A percentile compares a stretch with the other conserved stretches of the same genome.
phyloP scores from a whole-genome alignment of 2,797 vertebrate genomes.

The Loriculus beryllinus region DNA sequence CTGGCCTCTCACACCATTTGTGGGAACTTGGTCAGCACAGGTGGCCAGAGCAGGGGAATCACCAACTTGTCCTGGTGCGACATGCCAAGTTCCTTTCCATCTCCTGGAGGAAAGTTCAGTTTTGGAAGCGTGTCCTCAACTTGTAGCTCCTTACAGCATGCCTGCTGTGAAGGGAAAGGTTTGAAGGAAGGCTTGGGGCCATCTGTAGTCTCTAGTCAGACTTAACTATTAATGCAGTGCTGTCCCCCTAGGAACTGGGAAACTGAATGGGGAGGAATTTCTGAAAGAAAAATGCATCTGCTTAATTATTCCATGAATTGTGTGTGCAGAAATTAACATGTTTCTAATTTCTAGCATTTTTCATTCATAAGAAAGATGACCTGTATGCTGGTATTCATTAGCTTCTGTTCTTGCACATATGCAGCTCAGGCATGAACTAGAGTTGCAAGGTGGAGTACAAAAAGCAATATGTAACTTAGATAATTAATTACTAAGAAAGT shows the following conservation, averaged over 20 bases:
- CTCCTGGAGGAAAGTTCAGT: not conserved
- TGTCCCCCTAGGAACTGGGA: not conserved
- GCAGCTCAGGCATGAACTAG: not conserved
- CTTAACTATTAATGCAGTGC: accelerated
- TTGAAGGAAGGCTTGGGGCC: accelerated
- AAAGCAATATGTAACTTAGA: not conserved
- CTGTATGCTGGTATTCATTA: not conserved
- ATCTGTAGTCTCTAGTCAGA: not conserved
- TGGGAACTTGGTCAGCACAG: not conserved
- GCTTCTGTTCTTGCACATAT: not conserved
- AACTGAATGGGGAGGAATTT: not conserved
- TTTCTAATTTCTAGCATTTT: not conserved
- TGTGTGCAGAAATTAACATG: not conserved
- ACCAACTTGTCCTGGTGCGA: not conserved
- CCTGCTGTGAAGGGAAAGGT: not conserved
- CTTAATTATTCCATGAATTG: not conserved
- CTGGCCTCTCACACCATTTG: accelerated
- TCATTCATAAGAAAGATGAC: not conserved
- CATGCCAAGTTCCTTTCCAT: not conserved
- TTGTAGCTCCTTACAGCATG: not conserved
- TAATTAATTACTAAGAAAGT: not conserved
- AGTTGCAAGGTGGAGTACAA: not conserved
- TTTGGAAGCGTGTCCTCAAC: not conserved
- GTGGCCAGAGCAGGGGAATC: accelerated
- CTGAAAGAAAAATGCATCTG: not conserved